A percentile compares a stretch with the other conserved stretches of the same genome.
Conservation (phyloP, 2,888 invertebrate species). For the Lacanobia wlatinum region DNA sequence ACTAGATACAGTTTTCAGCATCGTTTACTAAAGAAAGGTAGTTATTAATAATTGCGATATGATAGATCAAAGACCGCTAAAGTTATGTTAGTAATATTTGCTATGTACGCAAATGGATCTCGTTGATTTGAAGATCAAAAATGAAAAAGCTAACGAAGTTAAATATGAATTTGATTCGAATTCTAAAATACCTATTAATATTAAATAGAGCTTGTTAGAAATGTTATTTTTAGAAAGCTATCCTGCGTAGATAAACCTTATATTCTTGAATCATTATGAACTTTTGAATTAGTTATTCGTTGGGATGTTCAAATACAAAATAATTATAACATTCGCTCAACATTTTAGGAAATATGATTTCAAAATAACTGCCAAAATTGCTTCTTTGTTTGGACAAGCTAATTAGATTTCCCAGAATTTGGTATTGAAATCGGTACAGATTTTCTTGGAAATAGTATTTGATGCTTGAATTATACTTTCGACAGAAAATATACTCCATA, state of each 20-base stretch:
- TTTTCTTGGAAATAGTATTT: constrained; percentile 8
- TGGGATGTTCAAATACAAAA: constrained; percentile 7
- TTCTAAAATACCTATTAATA: background rate
- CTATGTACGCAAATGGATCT: background rate
- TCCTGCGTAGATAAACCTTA: background rate
- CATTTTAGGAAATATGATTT: constrained; percentile 1
- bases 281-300: background rate
- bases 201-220: background rate
- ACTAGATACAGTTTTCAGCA: too few species aligned
- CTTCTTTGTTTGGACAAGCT: constrained; percentile 16
- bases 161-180: background rate
- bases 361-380: constrained; percentile 17
- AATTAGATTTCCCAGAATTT: constrained; percentile 16
- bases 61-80: background rate
- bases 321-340: background rate
- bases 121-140: background rate
- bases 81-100: background rate
- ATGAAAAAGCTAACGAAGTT: background rate
- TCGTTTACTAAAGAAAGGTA: too few species aligned
- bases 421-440: constrained; percentile 13
- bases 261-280: constrained; percentile 8
- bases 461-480: background rate
- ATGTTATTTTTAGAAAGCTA: constrained; percentile 7
- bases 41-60: background rate
- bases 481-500: background rate